Evolutionary conservation across 2,888 invertebrate species (phyloP).

Genomic region (Acanthococcus lagerstroemiae): DNA sequence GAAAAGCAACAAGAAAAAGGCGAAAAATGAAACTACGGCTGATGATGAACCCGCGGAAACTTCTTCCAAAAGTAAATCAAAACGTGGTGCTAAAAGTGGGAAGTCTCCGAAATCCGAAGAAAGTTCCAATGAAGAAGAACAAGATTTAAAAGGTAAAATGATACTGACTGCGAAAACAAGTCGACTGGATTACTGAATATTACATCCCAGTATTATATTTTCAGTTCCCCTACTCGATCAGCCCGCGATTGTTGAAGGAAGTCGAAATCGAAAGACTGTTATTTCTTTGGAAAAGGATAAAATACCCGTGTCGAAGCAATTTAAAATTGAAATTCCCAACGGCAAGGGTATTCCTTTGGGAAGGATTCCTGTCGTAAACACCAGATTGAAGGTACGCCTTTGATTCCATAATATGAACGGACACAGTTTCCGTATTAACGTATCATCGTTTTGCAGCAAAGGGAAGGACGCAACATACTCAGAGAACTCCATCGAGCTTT

Average conservation of each 20-base stretch:
- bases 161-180: too few species aligned
- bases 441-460: too few species aligned
- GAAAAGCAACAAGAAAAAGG: too few species aligned
- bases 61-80: too few species aligned
- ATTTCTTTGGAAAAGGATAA: conserved; percentile 37
- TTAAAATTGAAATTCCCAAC: conserved; percentile 44
- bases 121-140: too few species aligned
- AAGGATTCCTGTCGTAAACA: conserved; percentile 56
- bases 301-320: conserved; percentile 42
- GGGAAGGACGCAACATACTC: neutral
- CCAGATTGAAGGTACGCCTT: conserved; percentile 36
- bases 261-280: conserved; percentile 35
- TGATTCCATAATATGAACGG: neutral
- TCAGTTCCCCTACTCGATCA: conserved; percentile 37
- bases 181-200: neutral
- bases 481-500: conserved; percentile 5
- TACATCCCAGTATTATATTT: neutral
- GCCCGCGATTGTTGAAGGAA: conserved; percentile 34
- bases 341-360: conserved; percentile 57
- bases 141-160: too few species aligned
- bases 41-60: too few species aligned
- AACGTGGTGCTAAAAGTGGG: too few species aligned
- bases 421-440: too few species aligned
- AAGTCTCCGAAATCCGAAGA: too few species aligned
- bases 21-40: too few species aligned